phyloP scores from a whole-genome alignment of 2,888 invertebrate genomes.

The Campopleginae sp. region DNA sequence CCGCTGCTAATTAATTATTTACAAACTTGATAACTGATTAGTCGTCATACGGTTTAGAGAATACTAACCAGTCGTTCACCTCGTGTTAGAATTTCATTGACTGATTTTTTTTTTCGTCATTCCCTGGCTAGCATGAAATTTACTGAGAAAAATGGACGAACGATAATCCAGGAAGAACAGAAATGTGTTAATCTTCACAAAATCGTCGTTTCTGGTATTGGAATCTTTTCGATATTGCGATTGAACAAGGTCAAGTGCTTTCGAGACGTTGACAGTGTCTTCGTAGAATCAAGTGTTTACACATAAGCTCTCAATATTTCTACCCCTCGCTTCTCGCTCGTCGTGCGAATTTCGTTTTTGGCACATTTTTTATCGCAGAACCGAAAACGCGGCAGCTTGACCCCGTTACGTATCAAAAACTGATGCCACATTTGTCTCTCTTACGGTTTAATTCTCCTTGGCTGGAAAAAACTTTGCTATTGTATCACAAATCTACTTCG shows the following conservation, averaged over 20 bases:
- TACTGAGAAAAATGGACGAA: conserved; percentile 2
- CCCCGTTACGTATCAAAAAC: neutral
- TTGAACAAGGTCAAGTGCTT: neutral
- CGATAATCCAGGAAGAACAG: conserved; percentile 5
- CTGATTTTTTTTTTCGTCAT: conserved; percentile 41
- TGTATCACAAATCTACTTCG: neutral
- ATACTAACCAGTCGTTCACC: no score
- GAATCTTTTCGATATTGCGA: neutral
- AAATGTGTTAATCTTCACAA: conserved; percentile 22
- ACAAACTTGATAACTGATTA: no score
- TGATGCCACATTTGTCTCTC: neutral
- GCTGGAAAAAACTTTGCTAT: conserved; percentile 30
- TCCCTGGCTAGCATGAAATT: neutral
- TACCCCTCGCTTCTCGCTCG: neutral
- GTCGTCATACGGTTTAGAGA: no score
- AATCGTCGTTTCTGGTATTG: conserved; percentile 32
- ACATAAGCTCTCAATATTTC: neutral
- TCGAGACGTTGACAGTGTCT: neutral
- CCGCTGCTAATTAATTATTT: no score
- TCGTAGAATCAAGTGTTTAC: neutral
- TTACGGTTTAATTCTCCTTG: neutral
- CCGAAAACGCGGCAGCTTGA: neutral
- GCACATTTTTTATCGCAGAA: neutral
- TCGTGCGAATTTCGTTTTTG: neutral
- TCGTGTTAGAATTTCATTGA: neutral